phyloP scores from a whole-genome alignment of 2,113 vertebrate genomes.

The Microcebus tavaratra region DNA sequence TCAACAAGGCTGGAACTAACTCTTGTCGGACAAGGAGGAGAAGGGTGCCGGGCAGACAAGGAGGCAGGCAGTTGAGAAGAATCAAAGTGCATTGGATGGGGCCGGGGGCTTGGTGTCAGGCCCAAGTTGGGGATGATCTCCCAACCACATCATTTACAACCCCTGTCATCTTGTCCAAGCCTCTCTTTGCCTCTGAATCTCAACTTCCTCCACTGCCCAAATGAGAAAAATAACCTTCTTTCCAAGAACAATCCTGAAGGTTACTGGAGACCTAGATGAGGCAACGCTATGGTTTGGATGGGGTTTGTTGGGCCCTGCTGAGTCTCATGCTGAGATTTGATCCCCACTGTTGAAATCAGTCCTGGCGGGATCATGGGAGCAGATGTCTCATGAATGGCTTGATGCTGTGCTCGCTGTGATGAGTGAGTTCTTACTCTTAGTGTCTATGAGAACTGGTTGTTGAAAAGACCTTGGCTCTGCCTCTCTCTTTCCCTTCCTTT shows the following conservation, averaged over 20 bases:
- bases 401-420: too few relatives aligned
- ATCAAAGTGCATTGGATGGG: not conserved
- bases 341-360: too few relatives aligned
- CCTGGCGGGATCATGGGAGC: too few relatives aligned
- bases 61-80: not conserved
- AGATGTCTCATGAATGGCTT: too few relatives aligned
- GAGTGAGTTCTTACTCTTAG: too few relatives aligned
- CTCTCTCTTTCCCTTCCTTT: too few relatives aligned
- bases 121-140: not conserved
- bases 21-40: not conserved
- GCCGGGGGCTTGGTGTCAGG: not conserved
- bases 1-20: not conserved
- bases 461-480: too few relatives aligned
- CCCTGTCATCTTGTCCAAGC: not conserved
- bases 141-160: not conserved
- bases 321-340: too few relatives aligned
- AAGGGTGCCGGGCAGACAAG: not conserved
- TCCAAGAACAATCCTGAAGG: not conserved
- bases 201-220: not conserved
- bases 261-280: not conserved
- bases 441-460: too few relatives aligned
- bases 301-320: too few relatives aligned
- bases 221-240: not conserved
- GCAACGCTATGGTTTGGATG: too few relatives aligned
- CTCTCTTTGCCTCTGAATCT: not conserved